Base-by-base conservation (phyloP, 2,888 invertebrate genomes). In the Tortrix viridana region DNA sequence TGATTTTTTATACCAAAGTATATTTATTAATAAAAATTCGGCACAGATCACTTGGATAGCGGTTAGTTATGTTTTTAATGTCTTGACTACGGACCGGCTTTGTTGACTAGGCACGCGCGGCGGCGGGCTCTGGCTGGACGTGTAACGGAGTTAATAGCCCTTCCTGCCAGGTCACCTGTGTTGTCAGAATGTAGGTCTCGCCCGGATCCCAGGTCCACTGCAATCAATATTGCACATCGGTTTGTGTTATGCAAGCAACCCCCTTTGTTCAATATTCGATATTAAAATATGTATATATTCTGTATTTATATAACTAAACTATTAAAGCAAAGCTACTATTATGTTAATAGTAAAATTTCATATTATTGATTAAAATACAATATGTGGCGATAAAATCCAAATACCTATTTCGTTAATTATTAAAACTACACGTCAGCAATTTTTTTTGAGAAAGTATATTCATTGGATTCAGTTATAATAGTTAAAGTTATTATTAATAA, bases 101-200 rank as follows among this genome's bases (percentile, higher is more conserved):
- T 49, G 32, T 49, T n/a, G 12, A 19, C 12, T 18, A 18, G 7
- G 7, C 3, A 7, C 26, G 22, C 14, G 22, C 20, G 23, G 48
- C 2, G 23, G 23, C 23, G 16, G 4, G 23, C 47, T 48, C 9
- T 12, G 26, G 32, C 26, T 71, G 71, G 73, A 69, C 74, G 69
- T 75, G 72, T 75, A 75, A 76, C 68, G 73, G 66, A 59, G 66
- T 80, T 82, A 82, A 73, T 77, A 74, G 73, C 75, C 76, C 75
- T 76, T 77, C 74, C 77, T 78, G 77, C 73, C 74, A 79, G 84
- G 81, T 82, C 85, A 82, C 74, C 77, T 74, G 77, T 74, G 74
- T 74, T 74, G 76, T 76, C 41, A 47, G 53, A 63, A 88, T 83
- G 78, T 88, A 79, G 89, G 88, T 85, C 88, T 71, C 78, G 76